phyloP scores from a whole-genome alignment of 1,140 invertebrate genomes.

The Drosophila takahashii region DNA sequence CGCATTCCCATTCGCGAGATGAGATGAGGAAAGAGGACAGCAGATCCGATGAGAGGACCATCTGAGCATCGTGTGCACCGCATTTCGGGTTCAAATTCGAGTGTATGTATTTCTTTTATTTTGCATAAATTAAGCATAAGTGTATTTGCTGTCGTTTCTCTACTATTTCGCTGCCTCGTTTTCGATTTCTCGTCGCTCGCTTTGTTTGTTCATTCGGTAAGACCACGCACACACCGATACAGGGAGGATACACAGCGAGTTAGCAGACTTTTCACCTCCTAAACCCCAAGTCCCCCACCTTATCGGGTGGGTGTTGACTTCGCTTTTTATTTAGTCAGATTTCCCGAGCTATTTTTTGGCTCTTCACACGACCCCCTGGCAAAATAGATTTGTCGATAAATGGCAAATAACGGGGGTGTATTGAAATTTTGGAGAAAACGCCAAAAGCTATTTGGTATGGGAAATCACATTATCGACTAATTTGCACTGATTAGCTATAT shows the following conservation, averaged over 20 bases:
- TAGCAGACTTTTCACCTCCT: conserved; percentile 46
- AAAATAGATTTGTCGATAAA: conserved; percentile 24
- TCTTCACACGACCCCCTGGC: conserved; percentile 28
- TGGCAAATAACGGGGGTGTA: neutral
- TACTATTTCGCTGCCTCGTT: conserved; percentile 20
- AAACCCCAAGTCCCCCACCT: conserved; percentile 8
- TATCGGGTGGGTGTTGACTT: conserved; percentile 57
- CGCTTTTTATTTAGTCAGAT: conserved; percentile 54
- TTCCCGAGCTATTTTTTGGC: conserved; percentile 28
- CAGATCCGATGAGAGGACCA: conserved; percentile 16
- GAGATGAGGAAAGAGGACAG: conserved; percentile 1
- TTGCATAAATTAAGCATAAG: conserved; percentile 83
- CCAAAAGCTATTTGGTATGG: neutral
- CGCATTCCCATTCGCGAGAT: conserved; percentile 39
- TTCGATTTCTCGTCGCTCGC: conserved; percentile 53
- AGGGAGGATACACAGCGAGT: conserved; percentile 41
- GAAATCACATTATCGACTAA: neutral
- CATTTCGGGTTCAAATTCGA: conserved; percentile 71
- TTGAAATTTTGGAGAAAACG: neutral
- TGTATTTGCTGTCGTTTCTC: conserved; percentile 63
- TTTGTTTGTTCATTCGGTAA: conserved; percentile 69
- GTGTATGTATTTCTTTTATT: conserved; percentile 81
- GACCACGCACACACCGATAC: conserved; percentile 13
- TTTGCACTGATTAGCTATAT: neutral
- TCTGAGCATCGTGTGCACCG: conserved; percentile 64